A percentile compares a stretch with the other conserved stretches of the same genome.
Conservation (phyloP, 2,797 vertebrate species). For the Silurus aristotelis region DNA sequence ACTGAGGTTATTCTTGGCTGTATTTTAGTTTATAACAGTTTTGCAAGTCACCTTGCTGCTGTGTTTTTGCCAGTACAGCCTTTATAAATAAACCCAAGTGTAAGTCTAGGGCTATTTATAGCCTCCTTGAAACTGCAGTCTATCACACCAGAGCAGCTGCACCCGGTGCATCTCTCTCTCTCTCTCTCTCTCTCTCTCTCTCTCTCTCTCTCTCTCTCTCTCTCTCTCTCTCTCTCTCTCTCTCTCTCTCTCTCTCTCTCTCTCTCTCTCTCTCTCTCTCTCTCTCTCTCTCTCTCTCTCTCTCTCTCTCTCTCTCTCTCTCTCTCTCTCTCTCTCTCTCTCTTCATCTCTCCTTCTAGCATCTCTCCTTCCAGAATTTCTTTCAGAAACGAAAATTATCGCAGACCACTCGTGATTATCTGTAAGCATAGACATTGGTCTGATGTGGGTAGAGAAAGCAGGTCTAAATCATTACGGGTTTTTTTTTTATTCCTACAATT, state of each 20-base stretch:
- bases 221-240: background rate
- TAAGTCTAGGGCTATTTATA: conserved; percentile 62
- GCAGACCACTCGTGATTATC: conserved; percentile 23
- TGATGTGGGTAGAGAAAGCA: background rate
- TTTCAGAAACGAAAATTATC: conserved; percentile 12
- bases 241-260: conserved; percentile 7
- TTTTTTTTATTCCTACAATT: background rate
- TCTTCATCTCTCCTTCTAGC: no score
- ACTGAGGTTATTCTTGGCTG: background rate
- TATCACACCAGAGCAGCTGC: conserved; percentile 55
- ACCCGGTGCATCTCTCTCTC: conserved; percentile 32
- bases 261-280: conserved; percentile 3
- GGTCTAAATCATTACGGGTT: background rate
- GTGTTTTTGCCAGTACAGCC: conserved; percentile 44
- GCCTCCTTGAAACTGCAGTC: conserved; percentile 54
- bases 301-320: background rate
- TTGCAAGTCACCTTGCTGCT: conserved; percentile 57
- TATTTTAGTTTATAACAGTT: background rate
- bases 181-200: background rate
- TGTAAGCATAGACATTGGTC: background rate
- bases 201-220: background rate
- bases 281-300: background rate
- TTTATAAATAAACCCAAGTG: conserved; percentile 61
- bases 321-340: background rate
- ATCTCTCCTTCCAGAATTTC: conserved; percentile 25